Conservation (phyloP, 2,113 vertebrate genomes). For the Muntiacus reevesi region DNA sequence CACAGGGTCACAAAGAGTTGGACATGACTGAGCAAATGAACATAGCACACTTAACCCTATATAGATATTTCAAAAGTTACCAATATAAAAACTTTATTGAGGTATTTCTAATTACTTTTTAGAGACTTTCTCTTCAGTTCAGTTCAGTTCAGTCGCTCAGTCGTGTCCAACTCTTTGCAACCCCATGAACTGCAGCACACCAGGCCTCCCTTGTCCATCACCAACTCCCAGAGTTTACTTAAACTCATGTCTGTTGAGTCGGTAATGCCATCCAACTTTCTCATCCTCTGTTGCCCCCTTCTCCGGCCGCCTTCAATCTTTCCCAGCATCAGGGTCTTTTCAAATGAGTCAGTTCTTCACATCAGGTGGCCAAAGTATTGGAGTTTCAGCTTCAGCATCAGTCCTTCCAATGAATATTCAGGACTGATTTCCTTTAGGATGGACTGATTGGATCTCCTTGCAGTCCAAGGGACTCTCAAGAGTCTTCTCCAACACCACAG, state of each 20-base stretch:
- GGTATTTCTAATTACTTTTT: background rate
- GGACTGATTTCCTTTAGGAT: background rate
- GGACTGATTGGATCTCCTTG: background rate
- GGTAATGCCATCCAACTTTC: background rate
- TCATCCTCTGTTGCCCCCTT: background rate
- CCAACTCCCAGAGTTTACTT: background rate
- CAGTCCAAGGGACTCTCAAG: background rate
- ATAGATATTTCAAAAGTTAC: background rate
- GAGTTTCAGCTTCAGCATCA: background rate
- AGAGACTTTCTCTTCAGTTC: background rate
- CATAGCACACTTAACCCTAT: background rate
- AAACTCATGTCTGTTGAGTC: background rate
- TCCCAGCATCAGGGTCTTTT: background rate
- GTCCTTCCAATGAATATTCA: background rate
- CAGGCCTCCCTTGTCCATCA: background rate
- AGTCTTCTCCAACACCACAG: background rate
- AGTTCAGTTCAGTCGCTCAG: background rate
- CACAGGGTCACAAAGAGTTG: background rate
- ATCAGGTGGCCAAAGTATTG: background rate
- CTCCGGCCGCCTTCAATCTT: background rate
- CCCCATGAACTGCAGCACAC: background rate
- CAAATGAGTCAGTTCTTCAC: rapidly evolving
- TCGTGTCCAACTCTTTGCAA: background rate
- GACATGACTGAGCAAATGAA: background rate
- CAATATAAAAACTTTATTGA: background rate